Percentiles rank a stretch among this genome's conserved stretches.
Evolutionary conservation across 2,113 vertebrate species (phyloP).

Genomic region (Vidua chalybeata): DNA sequence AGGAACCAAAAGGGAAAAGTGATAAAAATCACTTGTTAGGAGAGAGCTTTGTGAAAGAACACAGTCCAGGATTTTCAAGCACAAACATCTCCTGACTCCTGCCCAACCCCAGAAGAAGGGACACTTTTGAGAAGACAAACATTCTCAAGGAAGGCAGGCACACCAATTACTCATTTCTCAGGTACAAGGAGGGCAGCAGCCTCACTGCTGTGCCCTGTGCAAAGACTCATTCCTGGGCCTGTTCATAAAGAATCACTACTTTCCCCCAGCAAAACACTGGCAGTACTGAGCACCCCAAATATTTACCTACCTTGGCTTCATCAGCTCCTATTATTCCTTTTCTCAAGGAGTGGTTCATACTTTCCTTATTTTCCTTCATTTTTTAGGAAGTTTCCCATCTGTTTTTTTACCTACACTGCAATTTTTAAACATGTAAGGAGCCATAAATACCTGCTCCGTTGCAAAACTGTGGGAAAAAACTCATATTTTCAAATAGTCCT

Average conservation of each 20-base stretch:
- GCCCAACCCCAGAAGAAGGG: background rate
- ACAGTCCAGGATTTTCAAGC: background rate
- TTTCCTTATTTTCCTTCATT: background rate
- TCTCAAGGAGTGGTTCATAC: background rate
- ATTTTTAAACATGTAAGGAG: background rate
- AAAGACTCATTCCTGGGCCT: background rate
- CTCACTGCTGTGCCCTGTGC: background rate
- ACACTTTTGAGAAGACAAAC: background rate
- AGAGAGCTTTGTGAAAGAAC: background rate
- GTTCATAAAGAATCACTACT: background rate
- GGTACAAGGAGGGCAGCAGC: background rate
- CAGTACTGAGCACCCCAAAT: background rate
- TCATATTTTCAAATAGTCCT: background rate
- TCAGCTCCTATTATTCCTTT: background rate
- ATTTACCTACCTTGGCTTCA: background rate
- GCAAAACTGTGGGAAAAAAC: background rate
- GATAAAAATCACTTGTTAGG: background rate
- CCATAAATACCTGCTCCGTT: background rate
- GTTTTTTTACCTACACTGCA: background rate
- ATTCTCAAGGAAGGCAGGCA: background rate
- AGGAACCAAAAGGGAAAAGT: background rate
- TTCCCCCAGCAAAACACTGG: background rate
- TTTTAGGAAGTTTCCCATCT: background rate
- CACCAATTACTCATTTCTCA: background rate
- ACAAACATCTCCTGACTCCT: background rate